Percentiles rank a stretch among this genome's conserved stretches.
These are phyloP conservation scores for Bembecia ichneumoniformis DNA, from an alignment of 2,888 invertebrate genomes.

Conservation along the genomic window DNA sequence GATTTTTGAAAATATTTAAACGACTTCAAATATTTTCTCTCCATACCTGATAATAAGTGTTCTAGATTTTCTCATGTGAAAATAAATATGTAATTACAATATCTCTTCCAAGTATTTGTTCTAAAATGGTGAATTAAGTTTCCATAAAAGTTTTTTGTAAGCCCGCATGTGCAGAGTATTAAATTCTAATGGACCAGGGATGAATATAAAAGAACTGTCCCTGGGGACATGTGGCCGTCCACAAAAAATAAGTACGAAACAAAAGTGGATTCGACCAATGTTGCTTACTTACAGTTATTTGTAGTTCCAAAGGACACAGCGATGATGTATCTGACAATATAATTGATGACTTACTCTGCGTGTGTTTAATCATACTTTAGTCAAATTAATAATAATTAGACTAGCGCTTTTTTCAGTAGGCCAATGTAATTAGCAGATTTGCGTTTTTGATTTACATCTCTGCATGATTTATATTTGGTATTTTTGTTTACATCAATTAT, in stretches of 20 bases:
- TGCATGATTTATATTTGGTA: no score
- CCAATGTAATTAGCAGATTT: background rate
- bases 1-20: no score
- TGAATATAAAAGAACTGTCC: conserved; percentile 27
- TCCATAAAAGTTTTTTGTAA: background rate
- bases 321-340: conserved; percentile 23
- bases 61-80: no score
- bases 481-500: no score
- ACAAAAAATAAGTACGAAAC: conserved; percentile 39
- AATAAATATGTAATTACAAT: no score
- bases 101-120: no score
- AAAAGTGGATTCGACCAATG: conserved; percentile 20
- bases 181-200: conserved; percentile 26
- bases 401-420: background rate
- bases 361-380: conserved; percentile 1
- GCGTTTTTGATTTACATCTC: background rate
- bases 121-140: background rate
- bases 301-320: conserved; percentile 2
- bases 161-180: conserved; percentile 52
- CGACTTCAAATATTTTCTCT: no score
- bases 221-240: conserved; percentile 41
- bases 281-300: conserved; percentile 3
- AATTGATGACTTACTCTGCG: conserved; percentile 17
- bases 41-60: no score
- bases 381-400: background rate